A percentile compares a stretch with the other conserved stretches of the same genome.
Evolutionary conservation across 2,888 invertebrate genomes (phyloP).

Genomic region (Corythucha ciliata): DNA sequence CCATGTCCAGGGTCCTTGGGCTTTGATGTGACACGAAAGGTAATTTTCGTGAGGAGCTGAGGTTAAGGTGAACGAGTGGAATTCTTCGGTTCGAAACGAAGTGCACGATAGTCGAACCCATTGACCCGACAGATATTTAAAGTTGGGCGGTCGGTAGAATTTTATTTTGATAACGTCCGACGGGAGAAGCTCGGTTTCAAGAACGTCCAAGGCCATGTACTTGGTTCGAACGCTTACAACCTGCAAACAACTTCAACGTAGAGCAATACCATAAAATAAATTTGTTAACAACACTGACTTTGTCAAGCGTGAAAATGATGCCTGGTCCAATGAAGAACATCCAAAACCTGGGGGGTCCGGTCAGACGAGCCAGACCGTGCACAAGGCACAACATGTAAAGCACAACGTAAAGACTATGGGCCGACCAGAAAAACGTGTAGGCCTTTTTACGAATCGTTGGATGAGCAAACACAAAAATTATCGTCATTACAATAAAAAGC

Average conservation of each 20-base stretch:
- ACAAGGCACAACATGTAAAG: slow-evolving; percentile 77
- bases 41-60: slow-evolving; percentile 94
- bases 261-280: background rate
- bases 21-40: slow-evolving; percentile 89
- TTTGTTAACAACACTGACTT: slow-evolving; percentile 49
- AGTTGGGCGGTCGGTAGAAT: slow-evolving; percentile 89
- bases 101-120: slow-evolving; percentile 90
- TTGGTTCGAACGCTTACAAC: slow-evolving; percentile 82
- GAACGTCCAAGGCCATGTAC: slow-evolving; percentile 83
- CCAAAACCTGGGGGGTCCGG: slow-evolving; percentile 88
- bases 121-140: slow-evolving; percentile 88
- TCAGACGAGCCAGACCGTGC: slow-evolving; percentile 82
- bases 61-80: slow-evolving; percentile 90
- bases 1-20: slow-evolving; percentile 93
- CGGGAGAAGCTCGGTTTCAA: slow-evolving; percentile 85
- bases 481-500: slow-evolving; percentile 81
- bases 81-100: slow-evolving; percentile 77
- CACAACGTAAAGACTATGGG: slow-evolving; percentile 79
- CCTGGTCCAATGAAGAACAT: slow-evolving; percentile 88
- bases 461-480: slow-evolving; percentile 94
- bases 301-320: slow-evolving; percentile 79
- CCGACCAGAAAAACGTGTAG: slow-evolving; percentile 91
- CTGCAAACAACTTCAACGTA: slow-evolving; percentile 41
- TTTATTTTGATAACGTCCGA: slow-evolving; percentile 91
- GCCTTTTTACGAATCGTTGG: slow-evolving; percentile 85